Base-by-base conservation (phyloP, 2,797 vertebrate species). In the Lagodon rhomboides region DNA sequence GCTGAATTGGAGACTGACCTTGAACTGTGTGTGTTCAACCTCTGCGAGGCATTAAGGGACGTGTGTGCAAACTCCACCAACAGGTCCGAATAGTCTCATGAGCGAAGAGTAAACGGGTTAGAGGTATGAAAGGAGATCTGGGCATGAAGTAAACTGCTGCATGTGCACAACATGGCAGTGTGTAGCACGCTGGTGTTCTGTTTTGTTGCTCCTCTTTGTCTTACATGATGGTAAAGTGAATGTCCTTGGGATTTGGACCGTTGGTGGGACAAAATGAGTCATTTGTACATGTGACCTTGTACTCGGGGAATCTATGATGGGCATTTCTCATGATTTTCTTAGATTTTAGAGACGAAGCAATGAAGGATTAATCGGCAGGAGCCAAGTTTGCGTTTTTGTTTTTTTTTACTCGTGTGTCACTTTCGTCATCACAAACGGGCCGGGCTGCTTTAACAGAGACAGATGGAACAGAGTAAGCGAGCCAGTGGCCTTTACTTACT, bases 1-100 rank as follows among this genome's bases (percentile, higher is more conserved):
- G 79, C 80, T 84, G 83, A 79, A 80, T 77, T 84, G 65, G 65
- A 87, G 78, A 73, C 81, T 89, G 89, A 93, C 91, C 92, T 95
- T 94, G 89, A 95, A 91, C 85, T 77, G 74, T 82, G 75, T 81
- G 81, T 87, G 88, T 85, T 77, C 80, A 79, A 80, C 89, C 86
- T 91, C 84, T 79, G 84, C 41, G 55, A 72, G 75, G 75, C 76
- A 74, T 54, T 44, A 78, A 79, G 44, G 44, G 49, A 18, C 68
- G 58, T 67, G 68, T 77, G 72, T 65, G 68, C 3, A 76, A 59
- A 72, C 61, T 34, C 20, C 22, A 73, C 59, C 62, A 83, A 83
- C 80, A 83, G 75, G 84, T 73, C 72, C 68, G 56, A 73, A 72
- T 60, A 70, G 23, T 68, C 78, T 85, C 66, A 46, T 66, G 82